phyloP scores from a whole-genome alignment of 2,797 vertebrate species.

The Taeniopygia guttata region DNA sequence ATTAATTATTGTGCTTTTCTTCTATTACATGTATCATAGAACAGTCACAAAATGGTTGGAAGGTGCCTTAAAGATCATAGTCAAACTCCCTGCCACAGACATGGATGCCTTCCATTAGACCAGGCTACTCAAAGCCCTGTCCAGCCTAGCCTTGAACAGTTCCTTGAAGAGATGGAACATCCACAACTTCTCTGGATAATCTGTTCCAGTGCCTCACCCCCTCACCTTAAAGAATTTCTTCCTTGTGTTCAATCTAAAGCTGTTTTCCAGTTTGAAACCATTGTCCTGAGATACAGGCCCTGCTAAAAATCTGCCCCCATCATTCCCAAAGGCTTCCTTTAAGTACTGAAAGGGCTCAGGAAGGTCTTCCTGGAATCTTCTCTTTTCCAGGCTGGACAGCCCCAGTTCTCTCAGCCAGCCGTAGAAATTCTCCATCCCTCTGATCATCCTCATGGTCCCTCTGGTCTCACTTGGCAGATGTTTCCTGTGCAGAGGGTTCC shows the following conservation, averaged over 20 bases:
- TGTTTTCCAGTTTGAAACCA: not conserved
- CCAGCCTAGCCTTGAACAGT: not conserved
- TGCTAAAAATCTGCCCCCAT: not conserved
- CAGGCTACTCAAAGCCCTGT: not conserved
- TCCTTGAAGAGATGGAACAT: not conserved
- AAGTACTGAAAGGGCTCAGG: not conserved
- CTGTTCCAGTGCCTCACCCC: not conserved
- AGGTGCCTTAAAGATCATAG: not conserved
- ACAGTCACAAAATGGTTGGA: not conserved
- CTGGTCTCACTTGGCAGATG: accelerated
- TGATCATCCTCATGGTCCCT: not conserved
- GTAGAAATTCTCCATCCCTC: not conserved
- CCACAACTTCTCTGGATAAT: not conserved
- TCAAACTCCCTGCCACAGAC: not conserved
- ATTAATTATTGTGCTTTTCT: not conserved
- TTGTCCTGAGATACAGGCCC: not conserved
- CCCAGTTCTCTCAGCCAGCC: not conserved
- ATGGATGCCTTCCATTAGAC: not conserved
- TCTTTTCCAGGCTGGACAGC: not conserved
- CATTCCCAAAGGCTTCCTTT: not conserved
- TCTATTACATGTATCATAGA: not conserved
- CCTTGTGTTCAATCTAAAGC: not conserved
- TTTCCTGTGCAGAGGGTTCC: not conserved
- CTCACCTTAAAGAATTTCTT: not conserved
- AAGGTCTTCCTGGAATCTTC: not conserved